These are phyloP conservation scores for Noctua pronuba DNA, from an alignment of 2,888 invertebrate species.

Conservation along the genomic window DNA sequence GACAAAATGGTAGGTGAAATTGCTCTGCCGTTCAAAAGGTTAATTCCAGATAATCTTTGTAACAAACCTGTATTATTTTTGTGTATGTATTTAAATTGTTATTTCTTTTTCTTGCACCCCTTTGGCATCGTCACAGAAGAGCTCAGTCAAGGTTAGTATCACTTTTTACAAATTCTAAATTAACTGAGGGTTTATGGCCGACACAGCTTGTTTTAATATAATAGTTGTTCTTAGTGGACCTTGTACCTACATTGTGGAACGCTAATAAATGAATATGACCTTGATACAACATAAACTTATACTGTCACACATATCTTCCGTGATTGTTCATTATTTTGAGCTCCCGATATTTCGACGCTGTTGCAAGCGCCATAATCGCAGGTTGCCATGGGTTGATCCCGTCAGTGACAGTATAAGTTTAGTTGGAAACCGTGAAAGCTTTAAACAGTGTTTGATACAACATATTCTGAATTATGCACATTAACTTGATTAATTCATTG, in stretches of 20 bases:
- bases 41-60: background rate
- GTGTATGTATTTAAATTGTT: constrained; percentile 23
- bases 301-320: too few relatives aligned
- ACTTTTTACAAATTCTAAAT: background rate
- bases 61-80: constrained; percentile 6
- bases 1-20: too few relatives aligned
- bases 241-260: background rate
- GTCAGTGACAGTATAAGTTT: too few relatives aligned
- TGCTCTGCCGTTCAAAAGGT: too few relatives aligned
- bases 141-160: constrained; percentile 69
- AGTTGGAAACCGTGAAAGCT: too few relatives aligned
- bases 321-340: too few relatives aligned
- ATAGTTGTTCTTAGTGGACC: too few relatives aligned
- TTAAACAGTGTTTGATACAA: too few relatives aligned
- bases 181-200: constrained; percentile 4
- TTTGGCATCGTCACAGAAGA: constrained; percentile 64
- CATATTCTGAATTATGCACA: background rate
- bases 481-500: background rate
- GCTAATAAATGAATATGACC: background rate
- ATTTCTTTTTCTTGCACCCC: constrained; percentile 55
- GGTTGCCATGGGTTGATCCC: too few relatives aligned
- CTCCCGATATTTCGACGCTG: too few relatives aligned
- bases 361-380: too few relatives aligned
- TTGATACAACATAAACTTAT: too few relatives aligned
- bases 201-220: background rate